phyloP scores from a whole-genome alignment of 1,140 invertebrate genomes.

The Orchesella cincta region DNA sequence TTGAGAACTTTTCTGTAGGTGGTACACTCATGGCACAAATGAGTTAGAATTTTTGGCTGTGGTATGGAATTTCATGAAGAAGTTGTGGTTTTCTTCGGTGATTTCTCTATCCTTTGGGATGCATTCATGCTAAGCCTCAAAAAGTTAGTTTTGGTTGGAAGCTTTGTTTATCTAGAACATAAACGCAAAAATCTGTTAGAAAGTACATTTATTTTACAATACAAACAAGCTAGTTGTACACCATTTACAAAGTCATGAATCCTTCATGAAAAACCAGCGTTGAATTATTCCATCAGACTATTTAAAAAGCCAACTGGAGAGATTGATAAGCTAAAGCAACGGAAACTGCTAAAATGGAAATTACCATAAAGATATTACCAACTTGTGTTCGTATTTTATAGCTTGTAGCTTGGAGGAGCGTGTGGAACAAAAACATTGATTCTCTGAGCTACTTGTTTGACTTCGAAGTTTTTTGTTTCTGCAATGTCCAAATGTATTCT shows the following conservation, averaged over 20 bases:
- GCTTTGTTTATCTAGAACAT: too few relatives aligned
- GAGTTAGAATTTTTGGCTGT: too few relatives aligned
- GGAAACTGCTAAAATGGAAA: not conserved
- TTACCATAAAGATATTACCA: not conserved
- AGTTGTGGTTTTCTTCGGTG: not conserved
- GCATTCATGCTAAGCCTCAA: not conserved
- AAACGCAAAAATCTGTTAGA: too few relatives aligned
- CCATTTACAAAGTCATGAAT: not conserved
- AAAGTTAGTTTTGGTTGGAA: not conserved
- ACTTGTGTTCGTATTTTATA: not conserved
- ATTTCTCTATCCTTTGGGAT: not conserved
- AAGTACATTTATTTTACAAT: too few relatives aligned
- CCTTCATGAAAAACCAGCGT: not conserved
- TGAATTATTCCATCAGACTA: not conserved
- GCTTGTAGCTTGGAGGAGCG: not conserved
- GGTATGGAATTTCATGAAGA: too few relatives aligned
- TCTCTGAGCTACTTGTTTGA: not conserved
- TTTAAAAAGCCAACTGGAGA: not conserved
- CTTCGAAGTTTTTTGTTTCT: too few relatives aligned
- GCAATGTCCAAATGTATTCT: too few relatives aligned
- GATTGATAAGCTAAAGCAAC: not conserved
- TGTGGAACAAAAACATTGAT: too few relatives aligned
- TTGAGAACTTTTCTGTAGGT: too few relatives aligned
- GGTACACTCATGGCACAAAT: too few relatives aligned
- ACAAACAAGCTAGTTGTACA: not conserved